Base-by-base conservation (phyloP, 2,888 invertebrate genomes). In the Synergus gifuensis region DNA sequence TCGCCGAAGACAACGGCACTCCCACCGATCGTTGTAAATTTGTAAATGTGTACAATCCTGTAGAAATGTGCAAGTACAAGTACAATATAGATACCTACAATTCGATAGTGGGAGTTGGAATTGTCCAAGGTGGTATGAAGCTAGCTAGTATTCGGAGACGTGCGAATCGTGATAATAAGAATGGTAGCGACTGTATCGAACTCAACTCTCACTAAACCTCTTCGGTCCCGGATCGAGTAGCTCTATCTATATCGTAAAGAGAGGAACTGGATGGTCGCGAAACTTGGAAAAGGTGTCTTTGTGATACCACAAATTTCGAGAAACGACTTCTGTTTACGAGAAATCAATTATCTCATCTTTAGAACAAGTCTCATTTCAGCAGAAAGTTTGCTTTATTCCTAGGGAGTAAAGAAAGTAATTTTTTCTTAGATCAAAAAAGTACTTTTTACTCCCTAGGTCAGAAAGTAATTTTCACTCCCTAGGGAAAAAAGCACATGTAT, bases 191-290 rank as follows among this genome's bases (percentile, higher is more conserved):
- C 36, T 36, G 63, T 14, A 63, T 63, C 36, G 63, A 22, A 60
- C 60, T 22, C 18, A 18, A 60, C 18, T 14, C 11, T 0, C 28
- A 12, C 16, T 14, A 62, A 28, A 28, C 14, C 63, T 63, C 63
- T 36, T 14, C 60, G 22, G 60, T 36, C 28, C 18, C 4, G 28
- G 12, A 63, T 63, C 42, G 40, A 64, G 42, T 18, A 64, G n/a
- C 42, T 40, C 44, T 60, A 73, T 83, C 83, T 0, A 28, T 28
- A 28, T 28, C 28, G 82, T 87, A 85, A 87, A 86, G 84, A 89
- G 85, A 83, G 76, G 62, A 81, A 88, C 84, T 81, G 84, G 87
- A 88, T 87, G 84, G 83, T 83, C 79, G 78, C 78, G 80, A 78
- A 80, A 79, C 82, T 79, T 81, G 82, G 84, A 85, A 3, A 85